phyloP scores from a whole-genome alignment of 1,140 invertebrate species.

The Heterodera carotae region DNA sequence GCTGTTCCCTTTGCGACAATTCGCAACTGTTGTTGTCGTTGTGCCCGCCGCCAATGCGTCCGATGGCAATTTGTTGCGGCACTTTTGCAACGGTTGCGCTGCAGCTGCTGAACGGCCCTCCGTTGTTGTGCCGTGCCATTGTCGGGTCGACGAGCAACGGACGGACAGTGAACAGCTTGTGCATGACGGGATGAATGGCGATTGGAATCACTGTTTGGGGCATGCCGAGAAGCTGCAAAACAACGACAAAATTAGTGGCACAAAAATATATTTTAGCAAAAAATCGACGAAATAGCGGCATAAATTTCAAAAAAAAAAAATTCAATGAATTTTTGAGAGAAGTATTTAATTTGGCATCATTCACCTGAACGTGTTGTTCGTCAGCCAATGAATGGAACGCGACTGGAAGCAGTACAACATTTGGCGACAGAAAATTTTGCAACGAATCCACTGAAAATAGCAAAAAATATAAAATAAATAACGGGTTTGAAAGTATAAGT shows the following conservation, averaged over 20 bases:
- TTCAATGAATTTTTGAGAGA: not conserved
- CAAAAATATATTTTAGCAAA: too few species aligned
- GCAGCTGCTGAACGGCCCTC: not conserved
- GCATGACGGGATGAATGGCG: slow-evolving; percentile 17
- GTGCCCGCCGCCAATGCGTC: not conserved
- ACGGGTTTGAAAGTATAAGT: too few species aligned
- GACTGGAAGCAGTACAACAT: slow-evolving; percentile 27
- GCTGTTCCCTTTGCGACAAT: not conserved
- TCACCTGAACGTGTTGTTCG: slow-evolving; percentile 26
- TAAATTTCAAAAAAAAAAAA: not conserved
- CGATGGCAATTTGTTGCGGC: not conserved
- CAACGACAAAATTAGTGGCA: too few species aligned
- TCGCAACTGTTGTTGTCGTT: not conserved
- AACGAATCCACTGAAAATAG: not conserved
- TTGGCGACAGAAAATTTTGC: slow-evolving; percentile 11
- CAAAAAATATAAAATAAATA: too few species aligned
- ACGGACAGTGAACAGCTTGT: slow-evolving; percentile 9
- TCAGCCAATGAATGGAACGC: slow-evolving; percentile 18
- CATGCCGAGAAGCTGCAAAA: slow-evolving; percentile 11
- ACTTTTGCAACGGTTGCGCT: not conserved
- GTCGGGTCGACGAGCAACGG: slow-evolving; percentile 14
- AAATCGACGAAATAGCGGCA: not conserved
- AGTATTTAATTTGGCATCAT: not conserved
- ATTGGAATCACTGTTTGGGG: slow-evolving; percentile 35
- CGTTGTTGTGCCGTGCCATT: not conserved